phyloP scores from a whole-genome alignment of 2,888 invertebrate genomes.

The Ferrisia virgata region DNA sequence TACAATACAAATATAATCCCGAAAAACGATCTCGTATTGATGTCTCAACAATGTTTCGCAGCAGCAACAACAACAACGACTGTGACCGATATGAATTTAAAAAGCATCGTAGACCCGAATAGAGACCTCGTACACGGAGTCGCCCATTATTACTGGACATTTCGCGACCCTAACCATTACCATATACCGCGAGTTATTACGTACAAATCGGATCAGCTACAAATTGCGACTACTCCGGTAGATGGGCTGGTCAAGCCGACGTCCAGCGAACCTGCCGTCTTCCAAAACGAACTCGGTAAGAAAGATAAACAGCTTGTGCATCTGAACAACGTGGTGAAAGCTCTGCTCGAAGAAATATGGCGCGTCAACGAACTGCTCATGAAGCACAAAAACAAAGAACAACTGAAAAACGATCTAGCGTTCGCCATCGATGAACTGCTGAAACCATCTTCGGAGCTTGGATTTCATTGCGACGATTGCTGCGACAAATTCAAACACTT shows the following conservation, averaged over 20 bases:
- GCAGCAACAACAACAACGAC: background rate
- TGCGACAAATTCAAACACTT: slow-evolving; percentile 28
- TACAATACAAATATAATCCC: background rate
- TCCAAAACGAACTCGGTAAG: background rate
- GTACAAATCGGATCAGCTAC: background rate
- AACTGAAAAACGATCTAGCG: background rate
- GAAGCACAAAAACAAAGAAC: background rate
- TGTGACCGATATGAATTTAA: background rate
- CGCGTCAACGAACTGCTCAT: background rate
- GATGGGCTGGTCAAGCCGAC: background rate
- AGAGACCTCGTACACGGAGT: background rate
- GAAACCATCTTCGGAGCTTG: slow-evolving; percentile 10
- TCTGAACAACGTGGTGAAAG: slow-evolving; percentile 38
- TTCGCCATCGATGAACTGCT: slow-evolving; percentile 12
- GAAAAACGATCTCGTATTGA: background rate
- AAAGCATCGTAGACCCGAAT: background rate
- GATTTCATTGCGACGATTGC: slow-evolving; percentile 37
- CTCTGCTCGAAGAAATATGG: slow-evolving; percentile 36
- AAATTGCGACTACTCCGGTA: too few species aligned
- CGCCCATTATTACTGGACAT: slow-evolving; percentile 31
- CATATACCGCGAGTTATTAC: background rate
- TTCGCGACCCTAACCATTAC: background rate
- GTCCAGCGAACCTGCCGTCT: background rate
- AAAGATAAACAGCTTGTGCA: slow-evolving; percentile 34
- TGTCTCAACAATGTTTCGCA: slow-evolving; percentile 12